Evolutionary conservation across 2,888 invertebrate genomes (phyloP).

Genomic region (Ectropis crepuscularia): DNA sequence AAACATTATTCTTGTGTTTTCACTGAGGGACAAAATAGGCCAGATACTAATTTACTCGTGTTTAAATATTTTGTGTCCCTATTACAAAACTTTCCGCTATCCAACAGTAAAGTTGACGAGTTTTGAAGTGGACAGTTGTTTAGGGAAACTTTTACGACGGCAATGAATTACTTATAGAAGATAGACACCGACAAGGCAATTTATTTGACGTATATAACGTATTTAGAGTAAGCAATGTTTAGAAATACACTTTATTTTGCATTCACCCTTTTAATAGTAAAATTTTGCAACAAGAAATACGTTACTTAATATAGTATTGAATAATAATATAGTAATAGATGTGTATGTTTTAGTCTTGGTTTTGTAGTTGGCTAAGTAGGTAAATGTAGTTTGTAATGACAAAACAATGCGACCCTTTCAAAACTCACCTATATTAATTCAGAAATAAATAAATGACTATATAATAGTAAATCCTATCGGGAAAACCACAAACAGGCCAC

Average conservation of each 20-base stretch:
- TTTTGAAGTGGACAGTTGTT: constrained; percentile 57
- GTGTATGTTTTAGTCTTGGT: no score
- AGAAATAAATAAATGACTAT: no score
- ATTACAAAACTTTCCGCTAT: constrained; percentile 33
- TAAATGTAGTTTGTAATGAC: no score
- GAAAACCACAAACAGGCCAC: no score
- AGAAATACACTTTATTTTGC: background rate
- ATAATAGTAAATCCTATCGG: no score
- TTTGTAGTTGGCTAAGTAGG: no score
- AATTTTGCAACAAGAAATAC: no score
- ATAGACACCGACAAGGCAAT: constrained; percentile 44
- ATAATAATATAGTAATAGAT: no score
- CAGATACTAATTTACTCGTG: constrained; percentile 6
- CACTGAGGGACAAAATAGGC: constrained; percentile 2
- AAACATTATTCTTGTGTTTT: background rate
- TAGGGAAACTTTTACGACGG: constrained; percentile 60
- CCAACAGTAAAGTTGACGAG: constrained; percentile 42
- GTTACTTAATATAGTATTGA: no score
- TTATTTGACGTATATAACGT: constrained; percentile 44
- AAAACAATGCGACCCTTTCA: no score
- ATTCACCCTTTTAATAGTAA: background rate
- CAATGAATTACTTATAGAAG: constrained; percentile 67
- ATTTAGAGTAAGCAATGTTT: constrained; percentile 5
- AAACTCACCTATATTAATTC: no score
- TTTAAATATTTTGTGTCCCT: constrained; percentile 22